These are phyloP conservation scores for Cephus pygmeus DNA, from an alignment of 2,888 invertebrate species.

Conservation along the genomic window DNA sequence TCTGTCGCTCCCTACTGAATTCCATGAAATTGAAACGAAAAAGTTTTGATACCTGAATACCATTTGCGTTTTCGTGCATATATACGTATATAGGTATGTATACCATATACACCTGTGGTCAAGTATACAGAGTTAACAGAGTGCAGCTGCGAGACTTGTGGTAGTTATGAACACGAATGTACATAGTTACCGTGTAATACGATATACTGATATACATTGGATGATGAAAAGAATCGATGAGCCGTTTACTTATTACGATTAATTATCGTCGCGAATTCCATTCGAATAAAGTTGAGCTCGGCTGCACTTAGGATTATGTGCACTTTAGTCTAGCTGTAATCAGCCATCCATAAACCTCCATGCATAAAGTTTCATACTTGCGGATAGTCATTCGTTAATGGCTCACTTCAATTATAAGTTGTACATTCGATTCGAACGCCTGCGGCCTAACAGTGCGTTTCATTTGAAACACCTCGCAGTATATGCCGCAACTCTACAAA, in stretches of 20 bases:
- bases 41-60: too few relatives aligned
- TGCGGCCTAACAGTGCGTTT: not conserved
- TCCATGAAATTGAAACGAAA: too few relatives aligned
- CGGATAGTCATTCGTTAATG: not conserved
- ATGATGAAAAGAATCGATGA: not conserved
- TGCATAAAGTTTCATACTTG: not conserved
- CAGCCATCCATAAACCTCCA: not conserved
- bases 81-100: too few relatives aligned
- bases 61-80: too few relatives aligned
- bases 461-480: not conserved
- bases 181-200: not conserved
- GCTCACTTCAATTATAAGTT: not conserved
- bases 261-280: too few relatives aligned
- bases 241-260: not conserved
- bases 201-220: not conserved
- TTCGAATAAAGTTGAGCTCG: not conserved
- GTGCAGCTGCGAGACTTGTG: too few relatives aligned
- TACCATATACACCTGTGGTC: too few relatives aligned
- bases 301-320: not conserved
- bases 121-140: too few relatives aligned
- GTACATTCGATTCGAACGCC: not conserved
- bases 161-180: too few relatives aligned
- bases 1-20: not conserved
- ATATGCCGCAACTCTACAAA: not conserved
- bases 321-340: not conserved